Conservation (phyloP, 2,797 vertebrate genomes). For the Alfaro cultratus region DNA sequence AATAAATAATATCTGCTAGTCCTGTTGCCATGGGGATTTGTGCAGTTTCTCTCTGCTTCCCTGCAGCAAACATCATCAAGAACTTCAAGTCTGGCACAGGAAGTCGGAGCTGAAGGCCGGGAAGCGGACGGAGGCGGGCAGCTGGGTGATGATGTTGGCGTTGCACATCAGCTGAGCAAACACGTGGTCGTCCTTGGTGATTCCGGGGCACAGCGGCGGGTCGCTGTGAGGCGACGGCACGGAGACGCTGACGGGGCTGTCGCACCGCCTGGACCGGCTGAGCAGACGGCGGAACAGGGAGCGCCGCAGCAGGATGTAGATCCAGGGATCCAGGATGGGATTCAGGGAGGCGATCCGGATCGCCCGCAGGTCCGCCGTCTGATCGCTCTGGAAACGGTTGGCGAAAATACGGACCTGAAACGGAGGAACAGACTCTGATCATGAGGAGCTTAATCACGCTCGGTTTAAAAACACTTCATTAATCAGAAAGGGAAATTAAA, state of each 20-base stretch:
- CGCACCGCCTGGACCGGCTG: conserved; percentile 34
- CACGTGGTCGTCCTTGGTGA: conserved; percentile 41
- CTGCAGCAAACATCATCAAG: not conserved
- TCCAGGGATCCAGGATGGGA: conserved; percentile 96
- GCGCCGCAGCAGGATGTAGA: conserved; percentile 95
- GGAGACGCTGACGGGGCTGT: conserved; percentile 7
- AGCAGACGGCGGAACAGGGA: conserved; percentile 82
- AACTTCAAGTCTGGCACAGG: conserved; percentile 28
- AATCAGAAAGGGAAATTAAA: no score
- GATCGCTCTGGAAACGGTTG: conserved; percentile 85
- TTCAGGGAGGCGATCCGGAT: conserved; percentile 94
- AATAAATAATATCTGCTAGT: not conserved
- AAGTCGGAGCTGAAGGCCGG: not conserved
- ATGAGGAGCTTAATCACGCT: not conserved
- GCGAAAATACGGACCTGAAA: conserved; percentile 90
- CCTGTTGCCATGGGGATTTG: not conserved
- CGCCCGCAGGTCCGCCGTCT: conserved; percentile 85
- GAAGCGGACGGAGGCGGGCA: conserved; percentile 44
- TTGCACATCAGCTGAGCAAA: conserved; percentile 65
- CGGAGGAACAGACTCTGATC: not conserved
- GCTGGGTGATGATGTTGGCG: conserved; percentile 52
- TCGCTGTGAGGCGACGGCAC: not conserved
- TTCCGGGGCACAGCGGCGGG: conserved; percentile 37
- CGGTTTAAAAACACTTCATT: no score
- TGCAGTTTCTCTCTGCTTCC: not conserved